Percentiles rank a stretch among this genome's conserved stretches.
Evolutionary conservation across 2,888 invertebrate species (phyloP).

Genomic region (Meganola albula): DNA sequence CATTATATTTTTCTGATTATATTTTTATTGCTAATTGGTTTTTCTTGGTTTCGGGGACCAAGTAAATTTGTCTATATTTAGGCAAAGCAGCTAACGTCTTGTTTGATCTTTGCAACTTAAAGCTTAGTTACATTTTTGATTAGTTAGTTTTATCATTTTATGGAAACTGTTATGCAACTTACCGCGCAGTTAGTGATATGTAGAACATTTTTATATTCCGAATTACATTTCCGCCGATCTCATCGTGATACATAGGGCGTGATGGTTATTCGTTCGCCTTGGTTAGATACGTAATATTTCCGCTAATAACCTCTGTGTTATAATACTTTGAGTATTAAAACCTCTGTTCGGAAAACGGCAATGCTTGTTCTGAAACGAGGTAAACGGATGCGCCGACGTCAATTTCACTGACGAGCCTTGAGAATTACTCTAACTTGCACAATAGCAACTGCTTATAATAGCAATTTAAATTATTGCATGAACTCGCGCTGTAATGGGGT

Average conservation of each 20-base stretch:
- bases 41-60: too few relatives aligned
- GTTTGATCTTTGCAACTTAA: too few relatives aligned
- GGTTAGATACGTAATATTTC: not conserved
- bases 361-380: conserved; percentile 38
- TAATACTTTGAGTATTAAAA: conserved; percentile 15
- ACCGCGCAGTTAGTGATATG: conserved; percentile 14
- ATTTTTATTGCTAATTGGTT: too few relatives aligned
- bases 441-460: conserved; percentile 29
- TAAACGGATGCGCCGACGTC: conserved; percentile 51
- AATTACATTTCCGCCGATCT: too few relatives aligned
- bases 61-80: too few relatives aligned
- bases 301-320: not conserved
- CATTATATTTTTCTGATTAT: too few relatives aligned
- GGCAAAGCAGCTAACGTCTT: too few relatives aligned
- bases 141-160: too few relatives aligned
- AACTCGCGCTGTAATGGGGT: conserved; percentile 10
- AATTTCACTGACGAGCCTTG: conserved; percentile 60
- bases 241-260: not conserved
- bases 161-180: too few relatives aligned
- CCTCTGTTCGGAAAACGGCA: conserved; percentile 34
- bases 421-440: conserved; percentile 43
- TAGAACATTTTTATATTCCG: not conserved
- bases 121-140: too few relatives aligned
- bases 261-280: not conserved
- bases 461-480: conserved; percentile 18